These are phyloP conservation scores for Halcyon badia DNA, from an alignment of 2,797 vertebrate genomes.

Conservation along the genomic window DNA sequence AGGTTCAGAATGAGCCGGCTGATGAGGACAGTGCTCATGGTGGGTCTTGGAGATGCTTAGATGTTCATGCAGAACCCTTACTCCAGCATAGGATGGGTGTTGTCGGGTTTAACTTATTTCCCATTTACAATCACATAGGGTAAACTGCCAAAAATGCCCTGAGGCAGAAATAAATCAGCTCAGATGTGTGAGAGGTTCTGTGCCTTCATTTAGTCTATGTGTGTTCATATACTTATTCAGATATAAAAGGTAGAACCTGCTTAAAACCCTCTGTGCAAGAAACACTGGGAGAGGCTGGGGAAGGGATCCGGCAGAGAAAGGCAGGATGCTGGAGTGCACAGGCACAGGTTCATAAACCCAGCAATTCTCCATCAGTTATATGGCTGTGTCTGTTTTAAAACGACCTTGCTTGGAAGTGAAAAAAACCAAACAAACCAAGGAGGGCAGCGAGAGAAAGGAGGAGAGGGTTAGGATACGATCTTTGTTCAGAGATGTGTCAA, in stretches of 20 bases:
- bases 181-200: fast-evolving
- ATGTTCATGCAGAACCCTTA: not conserved
- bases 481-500: constrained; percentile 22
- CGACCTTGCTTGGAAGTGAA: not conserved
- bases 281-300: not conserved
- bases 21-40: fast-evolving
- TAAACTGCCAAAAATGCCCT: not conserved
- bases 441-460: not conserved
- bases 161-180: not conserved
- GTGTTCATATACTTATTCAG: not conserved
- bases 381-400: not conserved
- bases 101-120: not conserved
- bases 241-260: not conserved
- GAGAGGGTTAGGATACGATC: not conserved
- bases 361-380: not conserved
- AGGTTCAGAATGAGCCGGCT: not conserved
- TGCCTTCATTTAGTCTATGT: not conserved
- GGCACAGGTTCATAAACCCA: not conserved
- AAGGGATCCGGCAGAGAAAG: not conserved
- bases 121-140: not conserved
- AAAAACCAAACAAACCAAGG: not conserved
- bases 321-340: not conserved
- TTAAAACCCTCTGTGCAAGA: not conserved
- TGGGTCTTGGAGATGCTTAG: not conserved
- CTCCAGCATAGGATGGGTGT: fast-evolving